Evolutionary conservation across 2,797 vertebrate genomes (phyloP).

Genomic region (Pagetopsis macropterus): DNA sequence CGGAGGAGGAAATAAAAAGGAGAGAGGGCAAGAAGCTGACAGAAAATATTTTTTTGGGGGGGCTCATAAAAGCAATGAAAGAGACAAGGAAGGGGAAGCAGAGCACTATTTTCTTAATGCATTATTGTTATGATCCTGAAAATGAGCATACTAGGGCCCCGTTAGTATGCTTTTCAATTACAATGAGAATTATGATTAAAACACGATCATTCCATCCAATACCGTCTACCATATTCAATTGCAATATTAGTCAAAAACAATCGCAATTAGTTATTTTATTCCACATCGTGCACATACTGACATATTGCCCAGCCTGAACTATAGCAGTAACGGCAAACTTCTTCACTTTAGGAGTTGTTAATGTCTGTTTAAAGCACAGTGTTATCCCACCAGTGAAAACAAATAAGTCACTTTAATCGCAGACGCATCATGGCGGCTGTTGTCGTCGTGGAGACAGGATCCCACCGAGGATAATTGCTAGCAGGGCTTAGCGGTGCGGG

Average conservation of each 20-base stretch:
- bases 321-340: background rate
- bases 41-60: background rate
- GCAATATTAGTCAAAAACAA: too few relatives aligned
- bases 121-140: slow-evolving; percentile 7
- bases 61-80: slow-evolving; percentile 29
- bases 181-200: too few relatives aligned
- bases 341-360: slow-evolving; percentile 37
- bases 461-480: slow-evolving; percentile 85
- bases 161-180: too few relatives aligned
- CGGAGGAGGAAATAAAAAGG: slow-evolving; percentile 56
- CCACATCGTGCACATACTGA: too few relatives aligned
- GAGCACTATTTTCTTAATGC: background rate
- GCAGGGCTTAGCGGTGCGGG: slow-evolving; percentile 83
- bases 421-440: slow-evolving; percentile 74
- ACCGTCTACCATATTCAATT: too few relatives aligned
- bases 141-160: too few relatives aligned
- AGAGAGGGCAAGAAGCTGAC: slow-evolving; percentile 12
- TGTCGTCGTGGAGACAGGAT: slow-evolving; percentile 80
- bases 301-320: too few relatives aligned
- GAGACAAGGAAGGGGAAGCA: background rate
- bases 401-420: slow-evolving; percentile 61
- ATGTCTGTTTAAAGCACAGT: slow-evolving; percentile 42
- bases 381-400: slow-evolving; percentile 55
- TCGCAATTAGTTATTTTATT: too few relatives aligned
- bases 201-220: too few relatives aligned